Evolutionary conservation across 2,113 vertebrate species (phyloP).

Genomic region (Mirounga angustirostris): DNA sequence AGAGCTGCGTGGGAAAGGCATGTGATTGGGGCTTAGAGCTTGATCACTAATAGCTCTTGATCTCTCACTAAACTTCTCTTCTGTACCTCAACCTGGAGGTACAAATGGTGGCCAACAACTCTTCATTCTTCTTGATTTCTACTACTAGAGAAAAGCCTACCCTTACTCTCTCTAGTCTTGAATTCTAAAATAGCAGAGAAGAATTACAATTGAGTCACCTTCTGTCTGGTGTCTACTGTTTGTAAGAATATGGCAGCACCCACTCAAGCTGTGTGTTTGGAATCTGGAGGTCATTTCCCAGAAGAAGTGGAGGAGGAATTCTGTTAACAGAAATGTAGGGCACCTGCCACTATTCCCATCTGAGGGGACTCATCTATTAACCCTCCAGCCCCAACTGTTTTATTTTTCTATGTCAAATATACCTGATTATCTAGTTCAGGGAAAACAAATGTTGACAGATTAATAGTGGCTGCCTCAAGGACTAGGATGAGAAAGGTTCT

Average conservation of each 20-base stretch:
- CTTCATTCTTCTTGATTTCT: no score
- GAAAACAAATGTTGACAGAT: neutral
- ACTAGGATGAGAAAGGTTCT: neutral
- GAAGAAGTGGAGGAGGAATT: neutral
- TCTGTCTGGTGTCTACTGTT: neutral
- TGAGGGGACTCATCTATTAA: neutral
- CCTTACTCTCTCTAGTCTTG: no score
- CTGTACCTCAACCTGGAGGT: no score
- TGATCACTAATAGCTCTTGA: no score
- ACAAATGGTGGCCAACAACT: no score
- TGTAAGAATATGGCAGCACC: neutral
- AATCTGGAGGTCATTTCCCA: fast-evolving
- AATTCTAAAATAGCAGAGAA: no score
- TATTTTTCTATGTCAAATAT: neutral
- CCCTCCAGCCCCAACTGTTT: neutral
- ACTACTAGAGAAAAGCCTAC: no score
- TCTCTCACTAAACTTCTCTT: no score
- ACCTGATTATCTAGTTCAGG: neutral
- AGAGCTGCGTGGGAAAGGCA: no score
- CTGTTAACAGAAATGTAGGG: neutral
- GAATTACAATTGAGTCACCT: neutral
- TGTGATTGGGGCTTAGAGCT: no score
- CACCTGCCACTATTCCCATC: neutral
- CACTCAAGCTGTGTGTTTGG: neutral
- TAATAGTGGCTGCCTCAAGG: neutral